These are phyloP conservation scores for Drosophila cracens DNA, from an alignment of 2,888 invertebrate genomes.

Conservation along the genomic window DNA sequence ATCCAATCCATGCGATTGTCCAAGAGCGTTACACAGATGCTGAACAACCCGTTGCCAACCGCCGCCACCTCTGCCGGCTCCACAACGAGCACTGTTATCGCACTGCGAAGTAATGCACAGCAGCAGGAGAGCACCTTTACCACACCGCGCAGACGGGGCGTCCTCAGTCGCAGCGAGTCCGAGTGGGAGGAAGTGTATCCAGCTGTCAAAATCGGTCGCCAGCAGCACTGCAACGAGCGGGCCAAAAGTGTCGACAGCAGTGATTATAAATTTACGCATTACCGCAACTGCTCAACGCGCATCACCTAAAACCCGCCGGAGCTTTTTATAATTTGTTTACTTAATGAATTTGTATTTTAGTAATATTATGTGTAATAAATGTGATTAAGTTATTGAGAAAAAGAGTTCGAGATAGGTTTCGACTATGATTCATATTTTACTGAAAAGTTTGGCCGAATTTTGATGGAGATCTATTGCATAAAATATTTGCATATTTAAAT, in stretches of 20 bases:
- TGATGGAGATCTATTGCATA: background rate
- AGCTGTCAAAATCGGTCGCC: slow-evolving; percentile 63
- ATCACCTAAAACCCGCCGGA: slow-evolving; percentile 56
- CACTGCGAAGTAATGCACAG: slow-evolving; percentile 1
- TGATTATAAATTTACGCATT: slow-evolving; percentile 71
- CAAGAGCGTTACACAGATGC: slow-evolving; percentile 83
- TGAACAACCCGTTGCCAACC: slow-evolving; percentile 81
- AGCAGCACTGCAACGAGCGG: slow-evolving; percentile 57
- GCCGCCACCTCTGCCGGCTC: slow-evolving; percentile 11
- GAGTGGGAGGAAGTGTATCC: slow-evolving; percentile 83
- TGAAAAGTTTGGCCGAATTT: background rate
- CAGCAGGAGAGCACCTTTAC: slow-evolving; percentile 41
- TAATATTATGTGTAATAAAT: background rate
- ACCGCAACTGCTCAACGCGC: slow-evolving; percentile 83
- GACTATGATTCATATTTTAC: background rate
- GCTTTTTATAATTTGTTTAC: background rate
- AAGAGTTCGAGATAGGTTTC: background rate
- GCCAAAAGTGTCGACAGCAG: slow-evolving; percentile 51
- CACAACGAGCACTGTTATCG: slow-evolving; percentile 9
- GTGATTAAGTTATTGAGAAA: slow-evolving; percentile 1
- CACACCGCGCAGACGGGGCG: slow-evolving; percentile 65
- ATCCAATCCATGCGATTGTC: slow-evolving; percentile 82
- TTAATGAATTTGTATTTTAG: slow-evolving; percentile 9
- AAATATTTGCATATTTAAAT: background rate
- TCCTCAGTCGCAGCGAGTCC: slow-evolving; percentile 74